Evolutionary conservation across 2,888 invertebrate genomes (phyloP).

Genomic region (Orchesellides sinensis): DNA sequence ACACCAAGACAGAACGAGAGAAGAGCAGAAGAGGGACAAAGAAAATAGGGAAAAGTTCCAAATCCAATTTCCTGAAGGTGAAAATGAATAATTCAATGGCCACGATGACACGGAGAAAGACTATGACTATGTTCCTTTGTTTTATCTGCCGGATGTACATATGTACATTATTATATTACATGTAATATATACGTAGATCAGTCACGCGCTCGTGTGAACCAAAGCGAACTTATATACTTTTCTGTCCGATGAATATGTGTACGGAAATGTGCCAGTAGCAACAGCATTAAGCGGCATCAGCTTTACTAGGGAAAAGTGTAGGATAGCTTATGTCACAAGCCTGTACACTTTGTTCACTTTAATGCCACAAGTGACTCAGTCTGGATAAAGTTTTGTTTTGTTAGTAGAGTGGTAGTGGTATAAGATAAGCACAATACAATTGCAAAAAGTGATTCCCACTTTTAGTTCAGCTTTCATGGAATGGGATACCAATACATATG

Average conservation of each 20-base stretch:
- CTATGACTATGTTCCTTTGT: not conserved
- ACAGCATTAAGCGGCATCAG: conserved; percentile 3
- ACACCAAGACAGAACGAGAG: not conserved
- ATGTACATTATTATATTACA: conserved; percentile 10
- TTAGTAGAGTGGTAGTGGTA: not conserved
- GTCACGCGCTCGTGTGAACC: conserved; percentile 35
- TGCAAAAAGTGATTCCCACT: conserved; percentile 26
- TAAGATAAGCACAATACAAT: conserved; percentile 7
- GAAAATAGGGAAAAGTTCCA: conserved; percentile 54
- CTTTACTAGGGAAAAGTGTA: not conserved
- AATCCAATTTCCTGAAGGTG: conserved; percentile 64
- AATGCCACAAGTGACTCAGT: conserved; percentile 47
- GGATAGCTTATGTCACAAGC: not conserved
- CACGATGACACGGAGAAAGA: conserved; percentile 42
- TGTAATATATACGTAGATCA: conserved; percentile 9
- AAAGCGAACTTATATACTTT: conserved; percentile 24
- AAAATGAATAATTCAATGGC: conserved; percentile 65
- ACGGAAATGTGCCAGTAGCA: not conserved
- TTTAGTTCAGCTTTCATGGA: conserved; percentile 9
- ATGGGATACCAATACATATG: conserved; percentile 8
- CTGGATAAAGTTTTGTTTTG: too few species aligned
- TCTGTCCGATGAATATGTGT: conserved; percentile 19
- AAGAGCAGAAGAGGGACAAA: conserved; percentile 16
- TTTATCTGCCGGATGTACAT: conserved; percentile 19
- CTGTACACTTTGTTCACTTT: conserved; percentile 26